Evolutionary conservation across 2,888 invertebrate genomes (phyloP).

Genomic region (Sinhomidia bicolor): DNA sequence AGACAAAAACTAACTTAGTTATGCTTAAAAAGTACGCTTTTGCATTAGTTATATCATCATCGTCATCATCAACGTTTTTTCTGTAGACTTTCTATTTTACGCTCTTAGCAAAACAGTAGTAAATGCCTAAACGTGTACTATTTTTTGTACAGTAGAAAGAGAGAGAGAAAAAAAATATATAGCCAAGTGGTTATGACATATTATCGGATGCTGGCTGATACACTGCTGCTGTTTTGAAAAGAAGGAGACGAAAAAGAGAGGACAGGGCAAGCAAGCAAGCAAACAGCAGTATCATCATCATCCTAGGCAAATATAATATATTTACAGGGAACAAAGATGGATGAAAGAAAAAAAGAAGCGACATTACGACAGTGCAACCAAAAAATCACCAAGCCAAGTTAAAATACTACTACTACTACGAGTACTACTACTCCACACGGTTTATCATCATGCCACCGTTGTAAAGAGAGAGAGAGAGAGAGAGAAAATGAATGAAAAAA

Average conservation of each 20-base stretch:
- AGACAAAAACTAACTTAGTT: conserved; percentile 59
- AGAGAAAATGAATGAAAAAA: no score
- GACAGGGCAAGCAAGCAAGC: background rate
- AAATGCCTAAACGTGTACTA: background rate
- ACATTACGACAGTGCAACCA: background rate
- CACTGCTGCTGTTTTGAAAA: background rate
- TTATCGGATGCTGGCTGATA: conserved; percentile 37
- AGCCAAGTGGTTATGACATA: conserved; percentile 69
- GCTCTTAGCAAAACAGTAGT: background rate
- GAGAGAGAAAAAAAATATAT: no score
- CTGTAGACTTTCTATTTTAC: background rate
- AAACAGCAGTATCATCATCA: background rate
- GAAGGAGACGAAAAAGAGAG: no score
- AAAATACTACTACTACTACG: background rate
- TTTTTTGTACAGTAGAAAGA: conserved; percentile 13
- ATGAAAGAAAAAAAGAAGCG: conserved; percentile 43
- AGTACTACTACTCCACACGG: background rate
- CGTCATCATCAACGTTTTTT: conserved; percentile 1
- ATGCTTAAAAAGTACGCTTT: conserved; percentile 58
- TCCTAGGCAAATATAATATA: background rate
- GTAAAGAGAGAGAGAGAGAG: background rate
- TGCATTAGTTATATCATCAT: conserved; percentile 57
- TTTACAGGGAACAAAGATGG: conserved; percentile 51
- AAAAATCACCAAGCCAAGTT: no score
- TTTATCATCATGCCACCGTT: no score